Evolutionary conservation across 2,113 vertebrate genomes (phyloP).

Genomic region (Xiphophorus couchianus): DNA sequence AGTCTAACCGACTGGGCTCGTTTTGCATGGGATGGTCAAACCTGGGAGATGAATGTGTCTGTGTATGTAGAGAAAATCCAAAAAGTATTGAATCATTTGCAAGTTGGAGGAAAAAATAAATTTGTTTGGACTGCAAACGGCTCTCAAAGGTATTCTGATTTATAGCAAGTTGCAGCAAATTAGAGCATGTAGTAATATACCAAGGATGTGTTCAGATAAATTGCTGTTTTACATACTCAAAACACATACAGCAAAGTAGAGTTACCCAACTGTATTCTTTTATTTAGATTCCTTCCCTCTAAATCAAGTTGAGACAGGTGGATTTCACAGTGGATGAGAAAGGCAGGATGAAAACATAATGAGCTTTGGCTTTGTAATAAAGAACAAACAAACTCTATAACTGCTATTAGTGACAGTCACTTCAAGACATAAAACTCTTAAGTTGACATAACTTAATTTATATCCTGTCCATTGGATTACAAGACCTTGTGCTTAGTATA

Average conservation of each 20-base stretch:
- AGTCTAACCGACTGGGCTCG: conserved; percentile 39
- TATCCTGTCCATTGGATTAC: not conserved
- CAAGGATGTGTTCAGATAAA: conserved; percentile 68
- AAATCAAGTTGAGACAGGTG: conserved; percentile 66
- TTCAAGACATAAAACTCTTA: conserved; percentile 35
- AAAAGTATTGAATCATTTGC: conserved; percentile 54
- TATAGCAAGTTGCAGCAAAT: conserved; percentile 69
- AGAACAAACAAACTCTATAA: conserved; percentile 36
- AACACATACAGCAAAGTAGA: conserved; percentile 21
- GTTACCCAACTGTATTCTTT: conserved; percentile 45
- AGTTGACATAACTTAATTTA: conserved; percentile 7
- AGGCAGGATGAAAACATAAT: conserved; percentile 30
- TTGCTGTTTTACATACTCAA: conserved; percentile 31
- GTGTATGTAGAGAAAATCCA: conserved; percentile 37
- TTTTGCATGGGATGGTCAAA: conserved; percentile 45
- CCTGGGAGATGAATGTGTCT: conserved; percentile 48
- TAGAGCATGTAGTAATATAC: conserved; percentile 70
- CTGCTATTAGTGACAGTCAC: conserved; percentile 32
- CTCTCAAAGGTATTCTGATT: conserved; percentile 76
- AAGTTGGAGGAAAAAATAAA: conserved; percentile 61
- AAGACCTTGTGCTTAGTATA: not conserved
- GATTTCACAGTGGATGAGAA: conserved; percentile 49
- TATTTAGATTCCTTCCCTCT: conserved; percentile 54
- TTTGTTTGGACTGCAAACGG: conserved; percentile 66
- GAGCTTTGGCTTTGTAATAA: conserved; percentile 25